phyloP scores from a whole-genome alignment of 2,888 invertebrate species.

The Tuta absoluta region DNA sequence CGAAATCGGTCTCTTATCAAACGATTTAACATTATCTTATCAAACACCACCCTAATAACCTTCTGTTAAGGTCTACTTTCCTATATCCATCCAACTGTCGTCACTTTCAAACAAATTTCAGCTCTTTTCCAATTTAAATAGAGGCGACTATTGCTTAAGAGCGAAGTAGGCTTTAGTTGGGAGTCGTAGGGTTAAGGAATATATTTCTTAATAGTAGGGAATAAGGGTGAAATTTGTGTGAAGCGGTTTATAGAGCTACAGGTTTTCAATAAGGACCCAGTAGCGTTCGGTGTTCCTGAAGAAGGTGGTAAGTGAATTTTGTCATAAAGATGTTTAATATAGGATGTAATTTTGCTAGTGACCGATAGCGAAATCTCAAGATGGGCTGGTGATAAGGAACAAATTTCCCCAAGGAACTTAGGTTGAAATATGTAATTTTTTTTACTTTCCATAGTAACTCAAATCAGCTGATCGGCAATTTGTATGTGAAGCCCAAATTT shows the following conservation, averaged over 20 bases:
- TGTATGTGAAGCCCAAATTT: too few species aligned
- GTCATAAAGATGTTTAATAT: neutral
- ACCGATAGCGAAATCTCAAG: too few species aligned
- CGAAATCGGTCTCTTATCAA: neutral
- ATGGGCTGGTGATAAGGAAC: too few species aligned
- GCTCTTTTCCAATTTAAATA: neutral
- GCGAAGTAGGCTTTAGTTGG: neutral
- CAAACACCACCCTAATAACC: neutral
- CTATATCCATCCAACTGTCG: neutral
- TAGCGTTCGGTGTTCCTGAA: neutral
- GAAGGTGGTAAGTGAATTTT: neutral
- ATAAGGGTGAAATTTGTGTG: neutral
- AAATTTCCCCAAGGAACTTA: too few species aligned
- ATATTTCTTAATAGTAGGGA: neutral
- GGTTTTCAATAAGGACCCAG: constrained; percentile 1
- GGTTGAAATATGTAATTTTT: too few species aligned
- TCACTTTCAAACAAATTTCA: neutral
- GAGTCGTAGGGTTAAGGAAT: neutral
- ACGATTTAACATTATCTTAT: neutral
- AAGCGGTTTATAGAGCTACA: neutral
- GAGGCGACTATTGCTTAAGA: neutral
- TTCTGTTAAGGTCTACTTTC: neutral
- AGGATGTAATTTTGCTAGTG: neutral
- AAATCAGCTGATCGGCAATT: too few species aligned
- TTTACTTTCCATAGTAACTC: too few species aligned